Conservation (phyloP, 2,888 invertebrate species). For the Ochlodes sylvanus region DNA sequence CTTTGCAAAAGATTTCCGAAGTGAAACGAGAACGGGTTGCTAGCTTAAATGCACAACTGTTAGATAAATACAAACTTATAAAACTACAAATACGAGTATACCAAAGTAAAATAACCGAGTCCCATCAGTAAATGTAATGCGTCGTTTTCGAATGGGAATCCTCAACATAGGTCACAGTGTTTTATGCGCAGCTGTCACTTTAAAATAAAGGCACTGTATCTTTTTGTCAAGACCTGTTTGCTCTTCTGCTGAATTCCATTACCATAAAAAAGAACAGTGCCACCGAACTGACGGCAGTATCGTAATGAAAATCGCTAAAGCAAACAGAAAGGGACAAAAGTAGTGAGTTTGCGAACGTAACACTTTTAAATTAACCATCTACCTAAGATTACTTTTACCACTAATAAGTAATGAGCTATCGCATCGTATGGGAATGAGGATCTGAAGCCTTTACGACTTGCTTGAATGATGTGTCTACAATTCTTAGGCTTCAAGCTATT, state of each 20-base stretch:
- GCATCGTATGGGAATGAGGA: no score
- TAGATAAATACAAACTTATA: background rate
- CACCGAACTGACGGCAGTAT: constrained; percentile 37
- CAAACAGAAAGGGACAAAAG: constrained; percentile 32
- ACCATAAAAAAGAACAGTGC: constrained; percentile 37
- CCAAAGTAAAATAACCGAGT: constrained; percentile 2
- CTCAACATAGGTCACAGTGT: constrained; percentile 22
- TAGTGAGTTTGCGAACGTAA: constrained; percentile 20
- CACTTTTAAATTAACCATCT: constrained; percentile 27
- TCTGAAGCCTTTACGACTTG: no score
- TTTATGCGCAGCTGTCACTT: constrained; percentile 33
- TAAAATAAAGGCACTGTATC: constrained; percentile 33
- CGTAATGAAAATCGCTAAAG: constrained; percentile 38
- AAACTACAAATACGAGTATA: background rate
- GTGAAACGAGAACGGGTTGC: no score
- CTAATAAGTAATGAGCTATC: constrained; percentile 19
- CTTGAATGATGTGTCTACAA: no score
- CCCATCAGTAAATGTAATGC: constrained; percentile 9
- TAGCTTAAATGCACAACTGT: no score
- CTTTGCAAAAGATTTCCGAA: no score
- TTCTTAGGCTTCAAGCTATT: no score
- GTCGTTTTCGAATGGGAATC: constrained; percentile 12
- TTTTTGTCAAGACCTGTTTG: constrained; percentile 36
- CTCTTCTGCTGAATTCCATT: constrained; percentile 37
- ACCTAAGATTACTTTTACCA: constrained; percentile 11